phyloP scores from a whole-genome alignment of 2,888 invertebrate genomes.

The Brachynemurus nebulosus region DNA sequence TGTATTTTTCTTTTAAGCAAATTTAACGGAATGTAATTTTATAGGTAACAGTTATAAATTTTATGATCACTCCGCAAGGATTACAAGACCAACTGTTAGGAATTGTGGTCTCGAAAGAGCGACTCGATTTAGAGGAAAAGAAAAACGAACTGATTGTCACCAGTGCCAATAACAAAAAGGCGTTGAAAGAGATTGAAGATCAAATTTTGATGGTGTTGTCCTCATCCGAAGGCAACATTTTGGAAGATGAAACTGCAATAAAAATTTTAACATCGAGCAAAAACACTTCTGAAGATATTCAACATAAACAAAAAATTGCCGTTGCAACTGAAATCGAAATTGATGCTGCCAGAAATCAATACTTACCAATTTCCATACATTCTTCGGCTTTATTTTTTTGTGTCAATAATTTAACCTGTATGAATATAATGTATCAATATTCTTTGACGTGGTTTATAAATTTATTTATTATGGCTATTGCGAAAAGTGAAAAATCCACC shows the following conservation, averaged over 20 bases:
- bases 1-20: neutral
- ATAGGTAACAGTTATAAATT: slow-evolving; percentile 77
- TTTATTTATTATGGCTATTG: slow-evolving; percentile 71
- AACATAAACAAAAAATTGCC: slow-evolving; percentile 74
- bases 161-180: slow-evolving; percentile 77
- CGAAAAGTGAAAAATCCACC: slow-evolving; percentile 56
- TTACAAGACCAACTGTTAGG: slow-evolving; percentile 83
- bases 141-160: slow-evolving; percentile 87
- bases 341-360: slow-evolving; percentile 72
- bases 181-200: slow-evolving; percentile 83
- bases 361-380: slow-evolving; percentile 75
- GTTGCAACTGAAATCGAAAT: slow-evolving; percentile 75
- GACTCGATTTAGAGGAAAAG: slow-evolving; percentile 82
- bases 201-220: slow-evolving; percentile 82
- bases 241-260: slow-evolving; percentile 91
- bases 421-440: slow-evolving; percentile 95
- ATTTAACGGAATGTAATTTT: slow-evolving; percentile 9
- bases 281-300: slow-evolving; percentile 75
- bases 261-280: slow-evolving; percentile 82
- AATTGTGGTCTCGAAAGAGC: slow-evolving; percentile 83
- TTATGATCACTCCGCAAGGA: slow-evolving; percentile 90
- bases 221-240: slow-evolving; percentile 80
- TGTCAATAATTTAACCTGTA: slow-evolving; percentile 74
- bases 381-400: slow-evolving; percentile 84
- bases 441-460: slow-evolving; percentile 85